Conservation (phyloP, 1,140 invertebrate genomes). For the Drosophila rufa region DNA sequence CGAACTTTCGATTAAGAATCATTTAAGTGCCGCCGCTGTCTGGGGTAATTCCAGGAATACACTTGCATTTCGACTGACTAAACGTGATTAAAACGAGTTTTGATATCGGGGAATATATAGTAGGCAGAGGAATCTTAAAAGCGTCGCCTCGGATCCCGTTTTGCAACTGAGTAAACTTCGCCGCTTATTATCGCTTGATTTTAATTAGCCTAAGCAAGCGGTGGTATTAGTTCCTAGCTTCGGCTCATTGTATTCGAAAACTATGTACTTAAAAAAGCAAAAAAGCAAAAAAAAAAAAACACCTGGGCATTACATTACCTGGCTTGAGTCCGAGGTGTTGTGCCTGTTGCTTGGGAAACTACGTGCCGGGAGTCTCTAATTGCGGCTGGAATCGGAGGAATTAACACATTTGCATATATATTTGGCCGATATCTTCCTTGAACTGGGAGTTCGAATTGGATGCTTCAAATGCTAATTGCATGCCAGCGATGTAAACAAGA, state of each 20-base stretch:
- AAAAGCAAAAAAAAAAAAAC: neutral
- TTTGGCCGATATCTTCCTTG: constrained; percentile 15
- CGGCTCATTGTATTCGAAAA: constrained; percentile 16
- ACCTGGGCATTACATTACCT: constrained; percentile 26
- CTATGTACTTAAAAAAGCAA: neutral
- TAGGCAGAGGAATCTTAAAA: neutral
- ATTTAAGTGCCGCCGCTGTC: constrained; percentile 23
- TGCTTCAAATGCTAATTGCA: neutral
- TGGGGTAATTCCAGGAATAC: constrained; percentile 40
- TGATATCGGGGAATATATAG: neutral
- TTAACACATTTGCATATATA: constrained; percentile 27
- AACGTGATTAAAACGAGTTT: constrained; percentile 45
- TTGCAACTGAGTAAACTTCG: constrained; percentile 22
- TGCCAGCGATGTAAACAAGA: neutral
- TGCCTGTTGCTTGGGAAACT: constrained; percentile 1
- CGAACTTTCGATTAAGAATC: constrained; percentile 29
- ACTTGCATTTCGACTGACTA: constrained; percentile 28
- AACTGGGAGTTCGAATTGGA: neutral
- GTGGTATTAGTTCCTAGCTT: constrained; percentile 8
- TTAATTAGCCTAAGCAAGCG: constrained; percentile 30
- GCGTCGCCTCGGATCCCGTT: constrained; percentile 21
- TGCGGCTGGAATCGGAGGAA: constrained; percentile 19
- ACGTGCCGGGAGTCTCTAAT: constrained; percentile 17
- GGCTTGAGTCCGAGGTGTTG: constrained; percentile 4
- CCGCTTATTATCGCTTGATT: constrained; percentile 17